Evolutionary conservation across 2,888 invertebrate species (phyloP).

Genomic region (Pachydiplax longipennis): DNA sequence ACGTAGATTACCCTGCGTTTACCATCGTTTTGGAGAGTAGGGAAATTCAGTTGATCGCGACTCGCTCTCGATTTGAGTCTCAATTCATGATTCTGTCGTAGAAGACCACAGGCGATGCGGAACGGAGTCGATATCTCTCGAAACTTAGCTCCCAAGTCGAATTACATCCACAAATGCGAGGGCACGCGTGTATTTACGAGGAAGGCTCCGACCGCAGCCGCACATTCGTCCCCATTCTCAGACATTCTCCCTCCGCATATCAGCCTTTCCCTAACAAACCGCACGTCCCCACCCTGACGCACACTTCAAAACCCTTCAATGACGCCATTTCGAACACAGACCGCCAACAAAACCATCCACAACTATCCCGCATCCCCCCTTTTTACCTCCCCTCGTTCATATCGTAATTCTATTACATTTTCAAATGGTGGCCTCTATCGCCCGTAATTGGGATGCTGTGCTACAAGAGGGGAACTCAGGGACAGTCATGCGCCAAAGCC

Average conservation of each 20-base stretch:
- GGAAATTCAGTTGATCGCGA: too few relatives aligned
- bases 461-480: background rate
- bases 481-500: background rate
- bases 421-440: constrained; percentile 37
- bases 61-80: too few relatives aligned
- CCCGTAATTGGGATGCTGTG: constrained; percentile 24
- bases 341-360: constrained; percentile 35
- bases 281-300: constrained; percentile 53
- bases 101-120: too few relatives aligned
- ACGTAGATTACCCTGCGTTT: too few relatives aligned
- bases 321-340: constrained; percentile 57
- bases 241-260: constrained; percentile 14
- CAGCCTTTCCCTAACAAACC: background rate
- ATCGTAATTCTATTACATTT: constrained; percentile 59
- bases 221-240: background rate
- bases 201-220: background rate
- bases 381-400: constrained; percentile 47
- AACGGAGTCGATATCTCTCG: background rate
- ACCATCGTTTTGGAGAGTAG: too few relatives aligned
- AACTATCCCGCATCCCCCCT: constrained; percentile 47
- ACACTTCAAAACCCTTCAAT: constrained; percentile 61
- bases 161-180: background rate
- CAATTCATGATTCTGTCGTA: too few relatives aligned
- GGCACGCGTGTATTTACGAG: background rate
- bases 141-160: background rate